Percentiles rank a stretch among this genome's conserved stretches.
phyloP scores from a whole-genome alignment of 2,888 invertebrate genomes.

The Empis livida region DNA sequence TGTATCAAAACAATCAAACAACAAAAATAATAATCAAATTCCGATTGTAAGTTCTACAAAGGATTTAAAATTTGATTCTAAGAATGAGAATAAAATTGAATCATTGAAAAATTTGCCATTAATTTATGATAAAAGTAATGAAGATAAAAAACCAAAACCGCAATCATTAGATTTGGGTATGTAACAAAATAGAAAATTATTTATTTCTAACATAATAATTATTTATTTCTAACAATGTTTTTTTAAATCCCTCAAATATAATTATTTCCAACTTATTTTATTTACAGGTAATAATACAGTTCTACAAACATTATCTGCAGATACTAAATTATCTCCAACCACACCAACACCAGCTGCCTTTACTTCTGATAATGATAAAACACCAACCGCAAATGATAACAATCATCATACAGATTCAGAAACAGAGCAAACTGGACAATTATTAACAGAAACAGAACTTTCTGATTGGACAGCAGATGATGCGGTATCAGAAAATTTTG shows the following conservation, averaged over 20 bases:
- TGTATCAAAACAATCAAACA: background rate
- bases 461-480: slow-evolving; percentile 82
- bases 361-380: slow-evolving; percentile 29
- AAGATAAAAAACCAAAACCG: slow-evolving; percentile 9
- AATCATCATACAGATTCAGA: slow-evolving; percentile 50
- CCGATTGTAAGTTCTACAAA: slow-evolving; percentile 18
- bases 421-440: slow-evolving; percentile 56
- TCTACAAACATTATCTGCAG: slow-evolving; percentile 14
- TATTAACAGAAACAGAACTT: slow-evolving; percentile 73
- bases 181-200: too few relatives aligned
- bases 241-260: too few relatives aligned
- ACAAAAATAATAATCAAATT: background rate
- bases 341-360: slow-evolving; percentile 17
- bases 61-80: slow-evolving; percentile 30
- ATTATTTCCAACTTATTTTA: too few relatives aligned
- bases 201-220: too few relatives aligned
- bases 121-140: slow-evolving; percentile 24
- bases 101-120: slow-evolving; percentile 32
- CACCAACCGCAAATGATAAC: slow-evolving; percentile 27
- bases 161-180: background rate
- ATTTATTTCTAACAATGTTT: too few relatives aligned
- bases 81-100: slow-evolving; percentile 36
- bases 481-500: slow-evolving; percentile 61
- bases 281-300: too few relatives aligned
- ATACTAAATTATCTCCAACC: slow-evolving; percentile 13